Evolutionary conservation across 2,888 invertebrate species (phyloP), one percentile per base, ranked within the genome.

Genomic region (Andrena fulva): DNA sequence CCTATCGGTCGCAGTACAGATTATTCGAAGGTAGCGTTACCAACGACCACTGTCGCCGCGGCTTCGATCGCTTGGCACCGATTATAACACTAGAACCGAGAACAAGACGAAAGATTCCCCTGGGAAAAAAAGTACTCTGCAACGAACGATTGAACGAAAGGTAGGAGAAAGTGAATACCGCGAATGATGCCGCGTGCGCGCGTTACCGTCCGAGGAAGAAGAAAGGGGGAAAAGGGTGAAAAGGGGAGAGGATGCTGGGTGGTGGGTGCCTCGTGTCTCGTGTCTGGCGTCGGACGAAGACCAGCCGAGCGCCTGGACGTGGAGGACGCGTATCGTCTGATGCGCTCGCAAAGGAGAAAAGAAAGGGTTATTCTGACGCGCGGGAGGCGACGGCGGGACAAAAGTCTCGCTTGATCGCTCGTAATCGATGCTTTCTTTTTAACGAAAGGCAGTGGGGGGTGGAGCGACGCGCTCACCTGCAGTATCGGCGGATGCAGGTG

Each of bases 391-490:
- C 86, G 77, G 77, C 86, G 81, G 79, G 72, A 79, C 71, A 64
- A 73, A 82, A 71, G 77, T 87, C 68, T 85, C 85, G 84, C 87
- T 80, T 87, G 75, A 85, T 87, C 82, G 85, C 84, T 84, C 79
- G 87, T 78, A 82, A 86, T 86, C 87, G 89, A 87, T 85, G 90
- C 87, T 91, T 88, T 90, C 87, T 90, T 91, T 89, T 93, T 92
- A 93, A 93, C 93, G 92, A 93, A 93, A 93, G 92, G 92, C 93
- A 93, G 93, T 93, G 91, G 92, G 92, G 92, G 93, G 92, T 93
- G 93, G 93, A 93, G 93, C 93, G 93, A 93, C 92, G 93, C 93
- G 93, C 93, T 93, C 93, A 93, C 93, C 93, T 93, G 93, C 93
- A 92, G 93, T 92, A 91, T 93, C 93, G 87, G 92, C 92, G 87